Percentiles rank a stretch among this genome's conserved stretches.
These are phyloP conservation scores for Propithecus perrieri DNA, from an alignment of 2,797 vertebrate species.

Conservation along the genomic window DNA sequence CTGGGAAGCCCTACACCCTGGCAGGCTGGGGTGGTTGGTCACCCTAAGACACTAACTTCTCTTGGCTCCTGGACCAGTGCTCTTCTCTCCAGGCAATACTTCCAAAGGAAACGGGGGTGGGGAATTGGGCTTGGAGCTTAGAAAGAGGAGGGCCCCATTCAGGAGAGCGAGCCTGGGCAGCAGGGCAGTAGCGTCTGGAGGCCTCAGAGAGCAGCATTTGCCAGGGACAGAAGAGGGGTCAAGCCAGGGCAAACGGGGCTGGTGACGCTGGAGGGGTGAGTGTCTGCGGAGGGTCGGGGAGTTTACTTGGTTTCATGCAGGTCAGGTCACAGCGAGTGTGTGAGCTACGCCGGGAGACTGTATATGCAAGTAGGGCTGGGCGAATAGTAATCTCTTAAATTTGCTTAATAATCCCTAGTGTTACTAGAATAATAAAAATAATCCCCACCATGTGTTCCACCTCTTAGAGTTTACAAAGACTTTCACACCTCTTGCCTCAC, in stretches of 20 bases:
- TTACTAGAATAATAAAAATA: constrained; percentile 62
- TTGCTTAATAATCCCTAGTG: constrained; percentile 13
- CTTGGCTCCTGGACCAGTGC: not conserved
- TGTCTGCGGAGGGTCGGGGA: not conserved
- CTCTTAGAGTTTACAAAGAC: not conserved
- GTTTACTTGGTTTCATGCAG: not conserved
- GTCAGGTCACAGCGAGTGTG: not conserved
- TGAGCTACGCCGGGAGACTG: not conserved
- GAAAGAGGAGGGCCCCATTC: not conserved
- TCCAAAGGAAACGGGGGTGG: not conserved
- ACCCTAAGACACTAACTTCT: not conserved
- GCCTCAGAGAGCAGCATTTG: not conserved
- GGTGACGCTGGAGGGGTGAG: too few relatives aligned
- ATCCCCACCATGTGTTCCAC: constrained; percentile 13
- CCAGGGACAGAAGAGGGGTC: not conserved
- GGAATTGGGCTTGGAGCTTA: not conserved
- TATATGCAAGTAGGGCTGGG: not conserved
- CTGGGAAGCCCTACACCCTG: not conserved
- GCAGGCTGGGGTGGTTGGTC: not conserved
- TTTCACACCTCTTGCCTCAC: constrained; percentile 28
- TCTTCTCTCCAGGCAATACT: not conserved
- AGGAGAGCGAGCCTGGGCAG: not conserved
- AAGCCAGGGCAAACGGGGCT: not conserved
- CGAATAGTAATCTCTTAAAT: constrained; percentile 51
- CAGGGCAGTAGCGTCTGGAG: not conserved